These are phyloP conservation scores for Taphrorychus bicolor DNA, from an alignment of 2,888 invertebrate species.

Conservation along the genomic window DNA sequence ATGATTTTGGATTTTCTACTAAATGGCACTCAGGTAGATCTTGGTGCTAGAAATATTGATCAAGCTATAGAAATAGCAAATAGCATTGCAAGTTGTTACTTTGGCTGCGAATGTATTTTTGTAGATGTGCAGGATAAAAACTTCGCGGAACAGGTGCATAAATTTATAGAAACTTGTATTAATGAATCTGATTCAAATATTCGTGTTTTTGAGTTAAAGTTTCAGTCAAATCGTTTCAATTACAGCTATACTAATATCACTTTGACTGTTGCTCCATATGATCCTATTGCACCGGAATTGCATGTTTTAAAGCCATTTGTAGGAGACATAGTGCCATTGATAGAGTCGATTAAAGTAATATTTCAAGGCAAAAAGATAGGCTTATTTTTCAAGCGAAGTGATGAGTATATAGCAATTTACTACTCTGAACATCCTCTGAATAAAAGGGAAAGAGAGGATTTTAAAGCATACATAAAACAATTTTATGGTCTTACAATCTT, in stretches of 20 bases:
- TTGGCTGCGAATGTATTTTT: slow-evolving; percentile 4
- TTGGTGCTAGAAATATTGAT: neutral
- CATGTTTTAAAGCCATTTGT: slow-evolving; percentile 2
- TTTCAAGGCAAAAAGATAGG: slow-evolving; percentile 6
- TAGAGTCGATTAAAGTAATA: neutral
- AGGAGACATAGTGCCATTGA: neutral
- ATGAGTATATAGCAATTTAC: slow-evolving; percentile 7
- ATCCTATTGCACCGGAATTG: slow-evolving; percentile 5
- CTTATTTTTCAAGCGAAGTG: slow-evolving; percentile 6
- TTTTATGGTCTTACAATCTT: slow-evolving; percentile 5
- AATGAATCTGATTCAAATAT: neutral
- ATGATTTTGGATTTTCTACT: neutral
- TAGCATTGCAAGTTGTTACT: neutral
- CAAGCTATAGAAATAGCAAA: slow-evolving; percentile 2
- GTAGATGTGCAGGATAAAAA: neutral
- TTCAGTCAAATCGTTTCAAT: neutral
- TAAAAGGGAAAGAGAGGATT: slow-evolving; percentile 10
- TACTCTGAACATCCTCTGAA: slow-evolving; percentile 8
- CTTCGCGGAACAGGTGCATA: slow-evolving; percentile 2
- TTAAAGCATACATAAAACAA: slow-evolving; percentile 3
- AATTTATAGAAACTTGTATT: slow-evolving; percentile 3
- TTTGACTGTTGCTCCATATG: neutral
- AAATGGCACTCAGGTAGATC: neutral
- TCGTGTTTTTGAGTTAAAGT: slow-evolving; percentile 2
- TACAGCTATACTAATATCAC: neutral